These are phyloP conservation scores for Acanthiza pusilla DNA, from an alignment of 2,797 vertebrate species.

Conservation along the genomic window DNA sequence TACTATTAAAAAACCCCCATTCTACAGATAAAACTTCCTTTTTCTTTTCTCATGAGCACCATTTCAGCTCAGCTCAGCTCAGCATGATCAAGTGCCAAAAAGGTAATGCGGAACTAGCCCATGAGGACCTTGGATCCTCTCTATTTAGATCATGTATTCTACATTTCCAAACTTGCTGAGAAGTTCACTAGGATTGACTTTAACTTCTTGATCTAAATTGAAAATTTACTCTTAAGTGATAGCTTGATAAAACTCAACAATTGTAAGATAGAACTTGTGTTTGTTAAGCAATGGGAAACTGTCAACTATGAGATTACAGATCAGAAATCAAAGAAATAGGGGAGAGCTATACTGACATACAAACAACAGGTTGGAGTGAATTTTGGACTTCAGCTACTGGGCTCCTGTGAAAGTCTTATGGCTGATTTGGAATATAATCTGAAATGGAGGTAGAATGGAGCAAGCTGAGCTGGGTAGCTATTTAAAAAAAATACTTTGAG, in stretches of 20 bases:
- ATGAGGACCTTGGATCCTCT: not conserved
- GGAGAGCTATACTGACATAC: not conserved
- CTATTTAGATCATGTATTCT: not conserved
- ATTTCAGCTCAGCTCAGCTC: not conserved
- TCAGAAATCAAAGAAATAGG: not conserved
- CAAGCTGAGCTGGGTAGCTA: not conserved
- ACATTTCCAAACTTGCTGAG: not conserved
- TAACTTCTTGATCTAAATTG: not conserved
- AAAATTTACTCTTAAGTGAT: not conserved
- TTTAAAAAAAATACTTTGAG: not conserved
- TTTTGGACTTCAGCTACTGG: not conserved
- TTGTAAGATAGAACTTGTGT: not conserved
- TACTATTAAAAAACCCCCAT: not conserved
- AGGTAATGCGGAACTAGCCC: accelerated
- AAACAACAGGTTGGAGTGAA: not conserved
- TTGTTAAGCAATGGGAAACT: not conserved
- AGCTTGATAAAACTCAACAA: not conserved
- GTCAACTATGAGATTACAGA: not conserved
- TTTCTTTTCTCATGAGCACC: not conserved
- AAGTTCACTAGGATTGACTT: not conserved
- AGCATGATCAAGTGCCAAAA: not conserved
- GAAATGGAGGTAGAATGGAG: not conserved
- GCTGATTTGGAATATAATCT: not conserved
- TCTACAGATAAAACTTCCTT: not conserved
- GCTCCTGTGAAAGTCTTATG: not conserved